Percentiles rank a stretch among this genome's conserved stretches.
Conservation (phyloP, 2,888 invertebrate species). For the Xylocampa areola region DNA sequence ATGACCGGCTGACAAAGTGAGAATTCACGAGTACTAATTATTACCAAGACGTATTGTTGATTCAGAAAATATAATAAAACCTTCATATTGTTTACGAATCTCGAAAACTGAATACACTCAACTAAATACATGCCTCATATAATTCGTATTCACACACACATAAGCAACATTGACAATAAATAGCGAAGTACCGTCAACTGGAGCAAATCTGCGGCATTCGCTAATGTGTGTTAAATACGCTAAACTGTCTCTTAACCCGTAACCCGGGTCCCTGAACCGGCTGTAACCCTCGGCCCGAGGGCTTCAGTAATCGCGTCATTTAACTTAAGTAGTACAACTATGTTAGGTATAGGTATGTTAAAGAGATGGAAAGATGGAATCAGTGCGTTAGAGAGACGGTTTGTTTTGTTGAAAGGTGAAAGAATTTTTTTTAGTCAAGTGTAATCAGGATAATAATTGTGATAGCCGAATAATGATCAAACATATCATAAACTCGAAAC, state of each 20-base stretch:
- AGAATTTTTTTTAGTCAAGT: too few species aligned
- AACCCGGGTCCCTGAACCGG: conserved; percentile 10
- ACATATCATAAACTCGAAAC: too few species aligned
- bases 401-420: too few species aligned
- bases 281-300: conserved; percentile 5
- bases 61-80: too few species aligned
- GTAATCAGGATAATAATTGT: too few species aligned
- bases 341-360: background rate
- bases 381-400: too few species aligned
- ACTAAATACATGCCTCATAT: background rate
- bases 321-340: conserved; percentile 16
- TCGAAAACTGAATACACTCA: background rate
- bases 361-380: background rate
- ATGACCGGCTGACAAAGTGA: too few species aligned
- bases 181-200: conserved; percentile 6
- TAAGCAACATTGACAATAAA: conserved; percentile 37
- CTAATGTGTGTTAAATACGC: conserved; percentile 54
- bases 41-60: too few species aligned
- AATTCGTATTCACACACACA: conserved; percentile 9
- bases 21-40: too few species aligned
- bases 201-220: conserved; percentile 30
- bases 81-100: too few species aligned
- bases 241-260: conserved; percentile 33
- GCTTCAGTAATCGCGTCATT: conserved; percentile 43
- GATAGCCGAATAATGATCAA: too few species aligned